Conservation (phyloP, 2,113 vertebrate genomes). For the Menidia beryllina region DNA sequence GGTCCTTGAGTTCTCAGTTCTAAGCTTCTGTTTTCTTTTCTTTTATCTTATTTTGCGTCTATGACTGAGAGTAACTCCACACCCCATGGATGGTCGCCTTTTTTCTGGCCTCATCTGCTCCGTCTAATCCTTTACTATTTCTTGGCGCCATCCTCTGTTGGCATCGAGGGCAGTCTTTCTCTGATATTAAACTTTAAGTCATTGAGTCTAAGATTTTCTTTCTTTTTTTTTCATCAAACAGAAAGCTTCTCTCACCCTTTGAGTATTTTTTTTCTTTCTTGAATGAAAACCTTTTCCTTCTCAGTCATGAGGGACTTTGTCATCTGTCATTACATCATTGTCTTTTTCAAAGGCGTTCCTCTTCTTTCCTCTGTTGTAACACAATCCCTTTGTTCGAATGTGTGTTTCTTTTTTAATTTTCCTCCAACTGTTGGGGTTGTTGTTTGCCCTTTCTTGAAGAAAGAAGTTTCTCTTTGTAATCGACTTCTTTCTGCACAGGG, state of each 20-base stretch:
- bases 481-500: not conserved
- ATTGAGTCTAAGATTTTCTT: not conserved
- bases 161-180: too few species aligned
- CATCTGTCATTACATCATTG: not conserved
- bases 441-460: not conserved
- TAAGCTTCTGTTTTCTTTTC: conserved; percentile 14
- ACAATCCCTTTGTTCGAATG: not conserved
- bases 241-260: not conserved
- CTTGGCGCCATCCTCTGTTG: not conserved
- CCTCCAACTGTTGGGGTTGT: not conserved
- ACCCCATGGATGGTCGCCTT: not conserved
- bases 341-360: not conserved
- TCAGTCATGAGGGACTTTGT: not conserved
- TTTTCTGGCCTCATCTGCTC: not conserved
- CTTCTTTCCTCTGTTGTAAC: not conserved
- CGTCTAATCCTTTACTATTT: not conserved
- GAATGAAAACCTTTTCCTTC: not conserved
- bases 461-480: not conserved
- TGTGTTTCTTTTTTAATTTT: not conserved
- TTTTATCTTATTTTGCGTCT: conserved; percentile 1
- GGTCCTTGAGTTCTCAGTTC: not conserved
- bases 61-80: not conserved
- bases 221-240: not conserved
- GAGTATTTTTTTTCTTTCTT: too few species aligned
- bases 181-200: not conserved